Conservation (phyloP, 2,113 vertebrate genomes). For the Callaeas wilsoni region DNA sequence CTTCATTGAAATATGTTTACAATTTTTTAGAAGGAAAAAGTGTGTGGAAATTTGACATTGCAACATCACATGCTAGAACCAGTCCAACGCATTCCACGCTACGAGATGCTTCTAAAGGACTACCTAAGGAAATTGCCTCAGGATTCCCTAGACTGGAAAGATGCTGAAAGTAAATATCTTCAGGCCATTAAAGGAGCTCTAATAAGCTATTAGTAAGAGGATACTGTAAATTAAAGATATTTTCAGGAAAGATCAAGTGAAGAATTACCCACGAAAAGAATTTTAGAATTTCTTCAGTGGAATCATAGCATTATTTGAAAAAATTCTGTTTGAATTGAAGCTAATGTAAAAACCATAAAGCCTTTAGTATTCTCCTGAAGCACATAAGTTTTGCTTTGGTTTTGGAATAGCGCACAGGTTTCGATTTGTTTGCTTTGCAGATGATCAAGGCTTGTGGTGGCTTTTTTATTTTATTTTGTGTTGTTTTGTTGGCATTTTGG, state of each 20-base stretch:
- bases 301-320: background rate
- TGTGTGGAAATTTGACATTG: conserved; percentile 86
- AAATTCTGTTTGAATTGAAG: background rate
- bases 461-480: background rate
- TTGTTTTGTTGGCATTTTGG: background rate
- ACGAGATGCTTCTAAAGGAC: conserved; percentile 97
- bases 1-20: conserved; percentile 38
- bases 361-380: background rate
- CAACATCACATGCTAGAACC: conserved; percentile 99
- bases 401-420: background rate
- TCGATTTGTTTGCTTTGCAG: background rate
- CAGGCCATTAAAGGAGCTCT: background rate
- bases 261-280: background rate
- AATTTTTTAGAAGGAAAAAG: conserved; percentile 83
- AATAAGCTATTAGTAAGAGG: background rate
- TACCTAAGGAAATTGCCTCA: conserved; percentile 93
- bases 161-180: conserved; percentile 85
- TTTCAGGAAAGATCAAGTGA: background rate
- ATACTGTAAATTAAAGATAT: background rate
- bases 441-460: background rate
- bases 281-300: background rate
- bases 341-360: background rate
- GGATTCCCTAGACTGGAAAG: conserved; percentile 84
- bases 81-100: conserved; percentile 94
- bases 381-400: background rate